Percentiles rank a stretch among this genome's conserved stretches.
These are phyloP conservation scores for Psilopogon haemacephalus DNA, from an alignment of 2,113 vertebrate species.

Conservation along the genomic window DNA sequence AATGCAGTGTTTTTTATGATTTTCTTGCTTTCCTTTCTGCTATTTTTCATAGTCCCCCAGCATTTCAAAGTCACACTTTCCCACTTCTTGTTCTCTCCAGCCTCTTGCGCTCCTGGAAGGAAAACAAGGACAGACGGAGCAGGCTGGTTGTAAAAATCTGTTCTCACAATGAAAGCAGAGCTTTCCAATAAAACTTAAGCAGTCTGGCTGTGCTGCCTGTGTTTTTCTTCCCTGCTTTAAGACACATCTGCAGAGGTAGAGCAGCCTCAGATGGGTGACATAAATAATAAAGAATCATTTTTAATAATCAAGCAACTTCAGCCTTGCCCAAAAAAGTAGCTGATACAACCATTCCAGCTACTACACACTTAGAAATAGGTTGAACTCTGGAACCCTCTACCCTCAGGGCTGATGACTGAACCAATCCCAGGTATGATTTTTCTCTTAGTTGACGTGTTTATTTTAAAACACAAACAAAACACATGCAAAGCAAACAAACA, in stretches of 20 bases:
- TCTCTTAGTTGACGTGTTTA: not conserved
- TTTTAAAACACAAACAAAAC: not conserved
- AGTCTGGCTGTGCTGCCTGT: not conserved
- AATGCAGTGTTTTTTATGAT: not conserved
- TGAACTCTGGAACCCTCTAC: not conserved
- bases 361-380: not conserved
- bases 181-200: slow-evolving; percentile 47
- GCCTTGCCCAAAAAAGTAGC: slow-evolving; percentile 45
- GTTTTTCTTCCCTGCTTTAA: slow-evolving; percentile 38
- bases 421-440: not conserved
- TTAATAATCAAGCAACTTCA: not conserved
- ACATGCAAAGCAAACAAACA: not conserved
- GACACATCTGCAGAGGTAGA: slow-evolving; percentile 49
- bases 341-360: not conserved
- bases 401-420: not conserved
- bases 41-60: not conserved
- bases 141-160: slow-evolving; percentile 36
- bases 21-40: slow-evolving; percentile 18
- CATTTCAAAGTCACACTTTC: slow-evolving; percentile 9
- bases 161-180: not conserved
- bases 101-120: slow-evolving; percentile 17
- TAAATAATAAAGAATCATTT: slow-evolving; percentile 27
- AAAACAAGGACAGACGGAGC: slow-evolving; percentile 9
- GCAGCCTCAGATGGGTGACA: slow-evolving; percentile 26
- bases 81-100: not conserved